These are phyloP conservation scores for Albula goreensis DNA, from an alignment of 2,113 vertebrate genomes.

Conservation along the genomic window DNA sequence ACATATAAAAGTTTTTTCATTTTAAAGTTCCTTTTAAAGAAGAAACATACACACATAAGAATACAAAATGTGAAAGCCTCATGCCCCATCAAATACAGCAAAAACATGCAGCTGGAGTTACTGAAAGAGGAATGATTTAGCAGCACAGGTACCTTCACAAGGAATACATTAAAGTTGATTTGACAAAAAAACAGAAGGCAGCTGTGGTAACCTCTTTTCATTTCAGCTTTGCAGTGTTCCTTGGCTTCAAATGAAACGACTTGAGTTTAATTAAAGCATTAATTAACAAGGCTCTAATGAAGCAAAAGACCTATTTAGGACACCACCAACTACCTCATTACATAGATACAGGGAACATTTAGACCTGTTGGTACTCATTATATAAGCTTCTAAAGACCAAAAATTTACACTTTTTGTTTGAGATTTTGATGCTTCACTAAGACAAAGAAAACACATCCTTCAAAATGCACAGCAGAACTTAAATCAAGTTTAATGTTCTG, in stretches of 20 bases:
- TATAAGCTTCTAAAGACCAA: neutral
- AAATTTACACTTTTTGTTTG: neutral
- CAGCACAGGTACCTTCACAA: neutral
- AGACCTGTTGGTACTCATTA: neutral
- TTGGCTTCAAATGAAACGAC: neutral
- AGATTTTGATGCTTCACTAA: neutral
- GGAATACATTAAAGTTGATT: neutral
- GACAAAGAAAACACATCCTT: neutral
- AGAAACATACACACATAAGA: no score
- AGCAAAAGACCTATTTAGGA: slow-evolving; percentile 7
- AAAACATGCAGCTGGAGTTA: neutral
- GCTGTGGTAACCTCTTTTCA: neutral
- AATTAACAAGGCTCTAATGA: slow-evolving; percentile 14
- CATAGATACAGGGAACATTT: neutral
- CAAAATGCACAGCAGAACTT: neutral
- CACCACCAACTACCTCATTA: neutral
- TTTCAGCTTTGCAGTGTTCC: neutral
- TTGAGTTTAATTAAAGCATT: slow-evolving; percentile 1
- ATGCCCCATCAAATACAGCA: neutral
- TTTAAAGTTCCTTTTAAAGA: no score
- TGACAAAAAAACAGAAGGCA: neutral
- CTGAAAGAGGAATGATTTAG: neutral
- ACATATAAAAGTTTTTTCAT: no score
- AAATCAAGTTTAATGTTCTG: neutral
- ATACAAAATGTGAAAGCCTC: neutral